Evolutionary conservation across 2,113 vertebrate species (phyloP).

Genomic region (Bungarus multicinctus): DNA sequence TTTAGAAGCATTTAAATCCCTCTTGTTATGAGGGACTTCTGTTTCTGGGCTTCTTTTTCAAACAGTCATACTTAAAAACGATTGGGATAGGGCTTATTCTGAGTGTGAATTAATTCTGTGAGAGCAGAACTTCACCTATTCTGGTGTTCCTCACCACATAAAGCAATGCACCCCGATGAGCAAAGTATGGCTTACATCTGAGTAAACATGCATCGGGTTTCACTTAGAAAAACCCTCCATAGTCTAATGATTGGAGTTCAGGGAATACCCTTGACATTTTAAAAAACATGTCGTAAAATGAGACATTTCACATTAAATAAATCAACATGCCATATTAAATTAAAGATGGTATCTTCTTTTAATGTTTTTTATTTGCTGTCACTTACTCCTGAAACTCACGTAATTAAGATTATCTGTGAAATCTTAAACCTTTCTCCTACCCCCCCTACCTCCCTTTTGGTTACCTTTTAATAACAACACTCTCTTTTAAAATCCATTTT

Average conservation of each 20-base stretch:
- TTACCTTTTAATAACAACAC: background rate
- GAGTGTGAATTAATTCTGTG: conserved; percentile 78
- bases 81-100: conserved; percentile 78
- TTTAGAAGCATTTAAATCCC: conserved; percentile 58
- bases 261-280: conserved; percentile 82
- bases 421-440: background rate
- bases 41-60: conserved; percentile 61
- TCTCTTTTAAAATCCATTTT: background rate
- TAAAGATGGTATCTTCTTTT: conserved; percentile 75
- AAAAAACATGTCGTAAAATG: conserved; percentile 73
- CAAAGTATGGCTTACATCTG: background rate
- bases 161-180: no score
- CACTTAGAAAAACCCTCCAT: conserved; percentile 73
- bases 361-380: conserved; percentile 63
- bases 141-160: background rate
- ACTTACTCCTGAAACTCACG: background rate
- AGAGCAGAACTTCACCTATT: conserved; percentile 76
- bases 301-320: conserved; percentile 80
- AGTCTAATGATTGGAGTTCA: conserved; percentile 80
- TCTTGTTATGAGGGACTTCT: conserved; percentile 35
- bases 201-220: conserved; percentile 1
- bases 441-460: background rate
- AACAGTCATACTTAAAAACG: conserved; percentile 73
- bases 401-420: background rate
- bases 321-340: conserved; percentile 77